These are phyloP conservation scores for Drosophila novamexicana DNA, from an alignment of 1,140 invertebrate genomes.

Conservation along the genomic window DNA sequence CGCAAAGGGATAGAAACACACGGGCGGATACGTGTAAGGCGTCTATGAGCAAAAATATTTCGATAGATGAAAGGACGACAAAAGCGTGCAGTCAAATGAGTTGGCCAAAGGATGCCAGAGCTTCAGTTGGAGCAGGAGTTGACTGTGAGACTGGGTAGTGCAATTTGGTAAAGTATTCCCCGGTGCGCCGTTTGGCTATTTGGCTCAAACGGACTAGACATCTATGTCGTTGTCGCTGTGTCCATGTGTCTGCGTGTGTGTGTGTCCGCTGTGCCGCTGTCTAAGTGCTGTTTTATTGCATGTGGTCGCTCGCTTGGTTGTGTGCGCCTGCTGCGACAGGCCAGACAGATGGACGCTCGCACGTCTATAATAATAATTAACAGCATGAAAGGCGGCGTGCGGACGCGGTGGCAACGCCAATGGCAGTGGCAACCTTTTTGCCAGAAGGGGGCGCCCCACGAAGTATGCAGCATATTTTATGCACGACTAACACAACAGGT, in stretches of 20 bases:
- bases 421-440: conserved; percentile 8
- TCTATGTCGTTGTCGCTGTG: not conserved
- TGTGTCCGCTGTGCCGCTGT: conserved; percentile 41
- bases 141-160: conserved; percentile 39
- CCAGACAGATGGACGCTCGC: conserved; percentile 68
- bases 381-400: conserved; percentile 67
- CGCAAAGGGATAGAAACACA: not conserved
- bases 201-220: conserved; percentile 39
- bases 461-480: conserved; percentile 78
- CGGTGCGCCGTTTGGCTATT: conserved; percentile 71
- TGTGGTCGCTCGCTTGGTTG: conserved; percentile 57
- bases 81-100: conserved; percentile 71
- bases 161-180: conserved; percentile 82
- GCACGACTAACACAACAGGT: conserved; percentile 60
- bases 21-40: conserved; percentile 19
- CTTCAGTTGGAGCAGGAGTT: not conserved
- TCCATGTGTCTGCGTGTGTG: conserved; percentile 17
- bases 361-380: conserved; percentile 83
- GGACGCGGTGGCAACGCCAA: not conserved
- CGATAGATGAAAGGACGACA: conserved; percentile 53
- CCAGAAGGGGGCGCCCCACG: conserved; percentile 13
- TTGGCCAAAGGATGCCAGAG: conserved; percentile 41
- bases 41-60: conserved; percentile 51
- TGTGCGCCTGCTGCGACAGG: conserved; percentile 42
- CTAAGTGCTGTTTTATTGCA: conserved; percentile 82